These are phyloP conservation scores for Zapus hudsonius DNA, from an alignment of 2,113 vertebrate species.

Conservation along the genomic window DNA sequence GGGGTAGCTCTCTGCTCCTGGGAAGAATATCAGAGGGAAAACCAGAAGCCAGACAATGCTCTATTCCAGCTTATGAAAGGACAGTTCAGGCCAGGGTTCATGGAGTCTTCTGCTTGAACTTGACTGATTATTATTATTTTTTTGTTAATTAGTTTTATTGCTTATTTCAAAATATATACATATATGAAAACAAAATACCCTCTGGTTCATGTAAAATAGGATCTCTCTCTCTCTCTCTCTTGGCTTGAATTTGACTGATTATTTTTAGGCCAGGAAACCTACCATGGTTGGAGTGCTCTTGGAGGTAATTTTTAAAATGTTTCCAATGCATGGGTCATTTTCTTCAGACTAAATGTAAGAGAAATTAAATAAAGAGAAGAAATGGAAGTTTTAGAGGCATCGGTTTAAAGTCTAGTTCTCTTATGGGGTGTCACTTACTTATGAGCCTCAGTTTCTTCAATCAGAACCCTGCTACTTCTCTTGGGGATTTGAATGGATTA, in stretches of 20 bases:
- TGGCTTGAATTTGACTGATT: no score
- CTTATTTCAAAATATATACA: no score
- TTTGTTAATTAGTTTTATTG: no score
- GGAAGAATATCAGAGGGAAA: background rate
- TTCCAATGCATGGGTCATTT: background rate
- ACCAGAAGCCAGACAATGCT: background rate
- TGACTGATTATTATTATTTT: no score
- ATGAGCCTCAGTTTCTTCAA: background rate
- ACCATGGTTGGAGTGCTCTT: background rate
- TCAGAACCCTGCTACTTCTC: background rate
- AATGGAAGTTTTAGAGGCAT: background rate
- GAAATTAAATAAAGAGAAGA: background rate
- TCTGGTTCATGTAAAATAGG: no score
- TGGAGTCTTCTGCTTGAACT: fast-evolving
- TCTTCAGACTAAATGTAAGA: background rate
- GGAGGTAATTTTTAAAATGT: background rate
- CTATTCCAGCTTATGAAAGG: background rate
- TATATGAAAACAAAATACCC: no score
- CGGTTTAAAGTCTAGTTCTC: no score
- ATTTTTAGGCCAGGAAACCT: background rate
- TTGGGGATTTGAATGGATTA: background rate
- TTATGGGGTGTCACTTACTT: background rate
- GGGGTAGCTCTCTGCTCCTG: background rate
- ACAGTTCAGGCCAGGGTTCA: background rate
- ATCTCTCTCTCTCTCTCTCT: no score